Conservation (phyloP, 1,140 invertebrate species). For the Epicauta chinensis region DNA sequence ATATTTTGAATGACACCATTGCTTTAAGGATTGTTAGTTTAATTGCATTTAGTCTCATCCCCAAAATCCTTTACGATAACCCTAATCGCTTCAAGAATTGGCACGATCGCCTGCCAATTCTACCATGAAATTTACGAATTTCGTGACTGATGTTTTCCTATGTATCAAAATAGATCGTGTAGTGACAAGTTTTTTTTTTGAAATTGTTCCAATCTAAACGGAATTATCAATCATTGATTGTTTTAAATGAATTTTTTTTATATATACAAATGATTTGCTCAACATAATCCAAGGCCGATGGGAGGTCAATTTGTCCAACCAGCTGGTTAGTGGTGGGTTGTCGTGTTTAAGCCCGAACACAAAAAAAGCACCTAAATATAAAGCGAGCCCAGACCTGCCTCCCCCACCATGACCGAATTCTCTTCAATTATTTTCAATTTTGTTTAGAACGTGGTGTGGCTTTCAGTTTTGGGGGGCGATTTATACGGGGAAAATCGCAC, state of each 20-base stretch:
- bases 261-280: too few species aligned
- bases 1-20: constrained; percentile 24
- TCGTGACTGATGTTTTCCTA: neutral
- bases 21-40: constrained; percentile 3
- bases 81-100: too few species aligned
- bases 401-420: constrained; percentile 10
- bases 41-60: neutral
- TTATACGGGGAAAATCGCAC: too few species aligned
- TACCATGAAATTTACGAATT: constrained; percentile 23
- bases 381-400: constrained; percentile 18
- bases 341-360: neutral
- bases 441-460: too few species aligned
- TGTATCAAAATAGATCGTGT: too few species aligned
- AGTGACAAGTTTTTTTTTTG: too few species aligned
- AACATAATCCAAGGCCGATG: neutral
- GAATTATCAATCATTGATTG: too few species aligned
- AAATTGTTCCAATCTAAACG: too few species aligned
- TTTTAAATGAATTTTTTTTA: too few species aligned
- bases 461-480: too few species aligned
- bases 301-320: constrained; percentile 8
- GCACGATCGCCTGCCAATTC: constrained; percentile 10
- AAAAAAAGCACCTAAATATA: constrained; percentile 27
- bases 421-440: constrained; percentile 5
- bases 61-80: too few species aligned
- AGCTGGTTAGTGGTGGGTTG: constrained; percentile 6